These are phyloP conservation scores for Sesia bembeciformis DNA, from an alignment of 2,888 invertebrate genomes.

Conservation along the genomic window DNA sequence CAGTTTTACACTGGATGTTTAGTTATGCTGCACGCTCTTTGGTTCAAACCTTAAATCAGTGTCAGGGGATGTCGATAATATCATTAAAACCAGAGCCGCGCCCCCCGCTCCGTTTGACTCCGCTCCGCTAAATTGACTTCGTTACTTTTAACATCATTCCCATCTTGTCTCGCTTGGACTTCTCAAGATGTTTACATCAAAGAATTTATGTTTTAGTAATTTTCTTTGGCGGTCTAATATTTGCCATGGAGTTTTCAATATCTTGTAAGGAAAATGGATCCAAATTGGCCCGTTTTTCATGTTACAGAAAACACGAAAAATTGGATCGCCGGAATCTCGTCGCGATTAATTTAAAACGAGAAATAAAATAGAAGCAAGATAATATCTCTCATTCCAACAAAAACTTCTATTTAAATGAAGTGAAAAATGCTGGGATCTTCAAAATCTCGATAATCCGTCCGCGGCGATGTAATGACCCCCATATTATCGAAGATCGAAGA, in stretches of 20 bases:
- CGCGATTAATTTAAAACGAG: no score
- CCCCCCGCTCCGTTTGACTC: not conserved
- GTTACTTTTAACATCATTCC: conserved; percentile 17
- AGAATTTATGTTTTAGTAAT: conserved; percentile 6
- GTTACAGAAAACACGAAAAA: no score
- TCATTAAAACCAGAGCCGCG: conserved; percentile 16
- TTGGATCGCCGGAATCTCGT: no score
- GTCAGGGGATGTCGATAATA: conserved; percentile 19
- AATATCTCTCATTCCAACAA: no score
- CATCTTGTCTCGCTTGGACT: conserved; percentile 6
- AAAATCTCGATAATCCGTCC: conserved; percentile 7
- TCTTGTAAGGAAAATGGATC: no score
- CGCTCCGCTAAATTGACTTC: conserved; percentile 13
- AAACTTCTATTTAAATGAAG: not conserved
- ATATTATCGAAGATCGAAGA: conserved; percentile 4
- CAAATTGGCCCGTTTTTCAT: no score
- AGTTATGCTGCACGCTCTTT: not conserved
- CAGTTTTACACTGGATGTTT: not conserved
- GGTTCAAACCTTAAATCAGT: not conserved
- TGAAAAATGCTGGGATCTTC: not conserved
- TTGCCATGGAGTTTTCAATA: not conserved
- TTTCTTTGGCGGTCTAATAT: not conserved
- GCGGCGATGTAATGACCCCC: conserved; percentile 13
- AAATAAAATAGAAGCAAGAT: no score
- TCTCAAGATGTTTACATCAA: conserved; percentile 14